Evolutionary conservation across 2,888 invertebrate genomes (phyloP).

Genomic region (Orthosia gothica): DNA sequence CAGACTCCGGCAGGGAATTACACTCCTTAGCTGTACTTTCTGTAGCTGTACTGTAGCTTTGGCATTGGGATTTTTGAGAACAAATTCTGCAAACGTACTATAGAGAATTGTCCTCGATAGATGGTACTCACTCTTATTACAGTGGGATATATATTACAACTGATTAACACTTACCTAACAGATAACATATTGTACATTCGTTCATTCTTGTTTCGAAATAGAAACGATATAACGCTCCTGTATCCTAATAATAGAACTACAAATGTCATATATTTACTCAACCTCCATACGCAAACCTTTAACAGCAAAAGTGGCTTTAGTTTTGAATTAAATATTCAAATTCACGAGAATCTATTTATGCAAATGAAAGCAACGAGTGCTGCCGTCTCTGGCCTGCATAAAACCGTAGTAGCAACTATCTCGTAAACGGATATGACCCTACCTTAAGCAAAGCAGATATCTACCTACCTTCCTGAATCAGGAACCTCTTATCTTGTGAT

Average conservation of each 20-base stretch:
- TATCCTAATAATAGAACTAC: not conserved
- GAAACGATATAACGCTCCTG: too few relatives aligned
- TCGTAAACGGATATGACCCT: conserved; percentile 40
- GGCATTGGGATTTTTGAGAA: not conserved
- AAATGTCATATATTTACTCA: conserved; percentile 3
- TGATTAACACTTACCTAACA: not conserved
- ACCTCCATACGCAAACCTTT: not conserved
- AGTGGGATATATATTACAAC: not conserved
- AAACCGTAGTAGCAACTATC: conserved; percentile 21
- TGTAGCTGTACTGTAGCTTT: too few relatives aligned
- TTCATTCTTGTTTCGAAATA: not conserved
- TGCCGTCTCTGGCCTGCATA: conserved; percentile 31
- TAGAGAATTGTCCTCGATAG: not conserved
- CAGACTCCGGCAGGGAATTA: too few relatives aligned
- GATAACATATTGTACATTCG: not conserved
- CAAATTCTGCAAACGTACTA: not conserved
- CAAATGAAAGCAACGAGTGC: conserved; percentile 49
- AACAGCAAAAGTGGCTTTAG: conserved; percentile 23
- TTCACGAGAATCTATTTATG: conserved; percentile 40
- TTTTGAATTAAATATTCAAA: conserved; percentile 48
- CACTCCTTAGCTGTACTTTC: too few relatives aligned
- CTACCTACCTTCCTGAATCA: not conserved
- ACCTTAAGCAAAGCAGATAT: conserved; percentile 7
- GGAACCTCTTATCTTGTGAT: not conserved
- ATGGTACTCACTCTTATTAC: not conserved